phyloP scores from a whole-genome alignment of 2,888 invertebrate genomes.

The Cartodere bifasciata region DNA sequence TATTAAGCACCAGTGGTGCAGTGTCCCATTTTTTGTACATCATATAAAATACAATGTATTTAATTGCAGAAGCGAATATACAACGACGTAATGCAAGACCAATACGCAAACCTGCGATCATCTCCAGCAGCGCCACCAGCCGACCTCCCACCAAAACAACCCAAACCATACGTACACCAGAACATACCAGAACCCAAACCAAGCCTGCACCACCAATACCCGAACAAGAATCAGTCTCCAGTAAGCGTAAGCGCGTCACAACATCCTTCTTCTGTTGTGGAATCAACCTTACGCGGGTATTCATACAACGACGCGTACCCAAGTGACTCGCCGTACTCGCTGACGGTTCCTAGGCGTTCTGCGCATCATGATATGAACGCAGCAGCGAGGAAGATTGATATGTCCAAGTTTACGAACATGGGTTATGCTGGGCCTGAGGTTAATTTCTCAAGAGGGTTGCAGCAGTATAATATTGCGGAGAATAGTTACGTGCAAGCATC shows the following conservation, averaged over 20 bases:
- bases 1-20: no score
- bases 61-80: no score
- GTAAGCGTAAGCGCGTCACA: background rate
- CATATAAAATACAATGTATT: no score
- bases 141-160: constrained; percentile 16
- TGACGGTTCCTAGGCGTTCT: constrained; percentile 11
- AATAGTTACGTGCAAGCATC: background rate
- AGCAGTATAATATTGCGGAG: constrained; percentile 18
- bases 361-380: constrained; percentile 26
- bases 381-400: constrained; percentile 26
- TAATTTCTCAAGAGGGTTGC: constrained; percentile 23
- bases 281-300: no score
- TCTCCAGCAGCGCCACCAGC: constrained; percentile 9
- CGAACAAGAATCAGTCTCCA: constrained; percentile 2
- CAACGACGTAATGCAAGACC: constrained; percentile 14
- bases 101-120: constrained; percentile 15
- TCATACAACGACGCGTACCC: no score
- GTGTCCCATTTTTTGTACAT: no score
- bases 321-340: background rate
- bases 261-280: no score
- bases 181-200: constrained; percentile 28
- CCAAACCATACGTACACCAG: constrained; percentile 25
- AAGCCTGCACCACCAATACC: no score
- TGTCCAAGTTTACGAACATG: constrained; percentile 33
- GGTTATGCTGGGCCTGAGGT: constrained; percentile 30